Base-by-base conservation (phyloP, 2,797 vertebrate genomes). In the Rhabdomys pumilio region DNA sequence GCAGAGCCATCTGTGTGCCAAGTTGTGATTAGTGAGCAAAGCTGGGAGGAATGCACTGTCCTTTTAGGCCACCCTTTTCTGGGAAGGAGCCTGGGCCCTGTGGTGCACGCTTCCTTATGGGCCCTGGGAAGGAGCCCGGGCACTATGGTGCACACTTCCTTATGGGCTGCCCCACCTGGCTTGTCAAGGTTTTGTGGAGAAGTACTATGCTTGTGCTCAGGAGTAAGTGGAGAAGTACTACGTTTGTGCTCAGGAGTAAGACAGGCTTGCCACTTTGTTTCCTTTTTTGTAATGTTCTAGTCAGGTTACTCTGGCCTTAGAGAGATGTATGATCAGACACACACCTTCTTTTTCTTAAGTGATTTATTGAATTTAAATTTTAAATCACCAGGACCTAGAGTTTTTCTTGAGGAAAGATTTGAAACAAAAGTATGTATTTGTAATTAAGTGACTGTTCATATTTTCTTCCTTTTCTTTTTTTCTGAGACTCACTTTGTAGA, bases 41-140 rank as follows among this genome's bases (percentile, higher is more conserved):
- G 12, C 3, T 26, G 3, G 47, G 24, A 34, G 53, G 50, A 53
- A 55, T 17, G 8, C 34, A 6, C 22, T 17, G 22, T 57, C 26
- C 53, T 57, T 14, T 31, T 24, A 19, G 14, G 38, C 85, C 50
- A 6, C 24, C 67, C 31, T 72, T 72, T 41, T 44, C 67, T 26
- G 41, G 44, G 44, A 38, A 31, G 17, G 3, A 10, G 10, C 38
- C 12, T 29, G 5, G 3, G 6, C 2, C 1, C 38, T 10, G 3
- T 22, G 73, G 3, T 4, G 6, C 0, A 0, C 9, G 11, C 79
- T 57, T 61, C 90, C 59, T 31, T 17, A 34, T 59, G 22, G 59
- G 59, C 53, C 55, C 65, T 22, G 38, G 65, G 38, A n/a, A 29
- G 15, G 2, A 6, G 6, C 29, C 9, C 50, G 9, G 2, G 3